Evolutionary conservation across 2,797 vertebrate species (phyloP).

Genomic region (Psittacula echo): DNA sequence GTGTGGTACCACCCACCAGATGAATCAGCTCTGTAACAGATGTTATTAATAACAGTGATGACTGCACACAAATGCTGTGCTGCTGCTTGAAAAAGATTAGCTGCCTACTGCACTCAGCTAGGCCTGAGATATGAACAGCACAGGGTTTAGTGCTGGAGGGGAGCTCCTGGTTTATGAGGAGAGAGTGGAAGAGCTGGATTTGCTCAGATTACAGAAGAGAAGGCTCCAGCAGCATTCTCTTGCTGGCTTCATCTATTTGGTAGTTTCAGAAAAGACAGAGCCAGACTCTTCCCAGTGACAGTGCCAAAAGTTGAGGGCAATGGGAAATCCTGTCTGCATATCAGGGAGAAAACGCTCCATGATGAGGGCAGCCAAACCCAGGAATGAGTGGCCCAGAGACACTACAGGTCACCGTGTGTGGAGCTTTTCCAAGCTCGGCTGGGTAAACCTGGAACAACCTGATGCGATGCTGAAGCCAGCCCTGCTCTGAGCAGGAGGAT

Average conservation of each 20-base stretch:
- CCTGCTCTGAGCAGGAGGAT: neutral
- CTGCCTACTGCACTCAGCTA: neutral
- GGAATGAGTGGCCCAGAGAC: neutral
- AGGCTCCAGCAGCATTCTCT: neutral
- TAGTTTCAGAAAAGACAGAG: neutral
- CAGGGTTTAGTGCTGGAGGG: too few relatives aligned
- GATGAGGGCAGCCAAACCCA: neutral
- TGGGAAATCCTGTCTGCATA: neutral
- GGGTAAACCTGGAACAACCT: neutral
- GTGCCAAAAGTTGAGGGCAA: neutral
- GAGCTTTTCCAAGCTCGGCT: neutral
- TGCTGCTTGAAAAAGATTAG: neutral
- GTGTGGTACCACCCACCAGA: neutral
- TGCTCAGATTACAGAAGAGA: neutral
- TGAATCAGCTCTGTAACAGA: neutral
- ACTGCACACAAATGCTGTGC: fast-evolving
- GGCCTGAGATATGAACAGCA: neutral
- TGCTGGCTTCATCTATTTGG: neutral
- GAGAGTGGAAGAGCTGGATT: neutral
- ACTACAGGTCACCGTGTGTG: fast-evolving
- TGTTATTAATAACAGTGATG: fast-evolving
- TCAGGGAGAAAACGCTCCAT: neutral
- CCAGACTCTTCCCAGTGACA: neutral
- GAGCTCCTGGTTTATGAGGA: neutral
- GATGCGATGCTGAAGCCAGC: neutral